These are phyloP conservation scores for Araneus ventricosus DNA, from an alignment of 1,140 invertebrate genomes.

Conservation along the genomic window DNA sequence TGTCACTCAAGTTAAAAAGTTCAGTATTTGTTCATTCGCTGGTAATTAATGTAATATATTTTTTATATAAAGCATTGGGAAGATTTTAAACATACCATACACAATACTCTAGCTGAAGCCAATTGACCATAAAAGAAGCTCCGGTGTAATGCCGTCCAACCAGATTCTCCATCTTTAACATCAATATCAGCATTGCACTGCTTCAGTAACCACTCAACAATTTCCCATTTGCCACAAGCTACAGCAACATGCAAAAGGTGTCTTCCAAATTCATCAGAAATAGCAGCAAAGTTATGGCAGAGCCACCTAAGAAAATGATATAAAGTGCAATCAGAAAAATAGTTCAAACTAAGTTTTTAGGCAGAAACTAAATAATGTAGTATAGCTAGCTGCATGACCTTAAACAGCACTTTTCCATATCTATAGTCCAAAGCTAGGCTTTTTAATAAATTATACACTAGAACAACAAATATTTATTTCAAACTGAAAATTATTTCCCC, in stretches of 20 bases:
- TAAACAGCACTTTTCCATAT: background rate
- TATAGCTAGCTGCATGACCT: background rate
- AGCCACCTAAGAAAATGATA: slow-evolving; percentile 49
- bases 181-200: slow-evolving; percentile 84
- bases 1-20: too few relatives aligned
- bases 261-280: slow-evolving; percentile 82
- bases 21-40: too few relatives aligned
- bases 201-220: slow-evolving; percentile 86
- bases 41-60: too few relatives aligned
- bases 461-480: too few relatives aligned
- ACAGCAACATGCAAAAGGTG: slow-evolving; percentile 86
- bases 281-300: slow-evolving; percentile 73
- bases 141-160: slow-evolving; percentile 87
- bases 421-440: too few relatives aligned
- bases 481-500: too few relatives aligned
- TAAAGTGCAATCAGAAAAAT: background rate
- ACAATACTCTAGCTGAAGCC: slow-evolving; percentile 83
- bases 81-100: slow-evolving; percentile 81
- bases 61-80: background rate
- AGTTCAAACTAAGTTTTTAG: background rate
- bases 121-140: slow-evolving; percentile 89
- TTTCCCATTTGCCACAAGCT: slow-evolving; percentile 84
- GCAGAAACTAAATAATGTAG: background rate
- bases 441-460: too few relatives aligned
- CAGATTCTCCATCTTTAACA: slow-evolving; percentile 86